Evolutionary conservation across 1,140 invertebrate genomes (phyloP), one percentile per base, ranked within the genome.

Genomic region (Cheumatopsyche charites): DNA sequence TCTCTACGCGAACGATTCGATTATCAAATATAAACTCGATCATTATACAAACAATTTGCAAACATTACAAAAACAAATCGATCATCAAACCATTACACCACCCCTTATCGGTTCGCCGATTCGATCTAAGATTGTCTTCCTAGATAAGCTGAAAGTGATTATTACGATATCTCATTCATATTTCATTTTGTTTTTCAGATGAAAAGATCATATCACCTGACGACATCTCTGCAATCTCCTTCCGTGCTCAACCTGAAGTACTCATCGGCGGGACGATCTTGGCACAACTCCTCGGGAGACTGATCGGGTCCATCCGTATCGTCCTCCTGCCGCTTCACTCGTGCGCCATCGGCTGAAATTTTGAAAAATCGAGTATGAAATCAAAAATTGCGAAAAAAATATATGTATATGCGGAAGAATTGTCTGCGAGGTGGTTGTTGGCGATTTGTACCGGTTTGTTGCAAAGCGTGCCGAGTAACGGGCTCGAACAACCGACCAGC

Each of bases 141-240:
- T 15, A 17, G 3, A 4, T 52, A 36, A 36, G 29, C 29, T 36
- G 29, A 36, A 36, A 36, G 9, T 36, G 9, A 36, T 4, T 36
- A 9, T 36, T 36, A 36, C 3, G 9, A 36, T 36, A 36, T 36
- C 29, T 36, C 29, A 36, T 36, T 36, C 5, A 17, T 52, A 21
- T 63, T 41, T 45, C 62, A 63, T 11, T 25, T 17, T 17, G 19
- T 45, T 15, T 45, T 45, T n/a, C 15, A 52, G 6, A 19, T 19
- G 15, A 52, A 45, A 45, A 52, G 47, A 7, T 17, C 47, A 52
- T 52, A 52, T 88, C 87, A 94, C 93, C 93, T 94, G 78, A 96
- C 94, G 71, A 96, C 94, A 83, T 96, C 94, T 76, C 94, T 88
- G 82, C 94, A 96, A 82, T 96, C 94, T 71, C 92, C 91, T 49